Evolutionary conservation across 1,140 invertebrate genomes (phyloP).

Genomic region (Drosophila subpulchrella): DNA sequence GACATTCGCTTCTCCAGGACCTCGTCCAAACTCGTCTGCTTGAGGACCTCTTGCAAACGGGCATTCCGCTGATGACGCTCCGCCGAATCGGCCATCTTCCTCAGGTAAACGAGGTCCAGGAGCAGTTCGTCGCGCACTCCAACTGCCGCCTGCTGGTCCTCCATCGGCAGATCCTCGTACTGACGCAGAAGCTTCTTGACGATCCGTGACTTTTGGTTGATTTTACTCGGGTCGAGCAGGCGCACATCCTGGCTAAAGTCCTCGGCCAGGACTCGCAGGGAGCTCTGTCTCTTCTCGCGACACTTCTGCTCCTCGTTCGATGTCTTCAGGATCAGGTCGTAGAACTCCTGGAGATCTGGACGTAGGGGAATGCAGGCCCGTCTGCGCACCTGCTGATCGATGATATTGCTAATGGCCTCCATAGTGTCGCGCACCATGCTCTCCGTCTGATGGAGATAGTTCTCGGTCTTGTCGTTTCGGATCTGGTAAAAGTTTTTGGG

Average conservation of each 20-base stretch:
- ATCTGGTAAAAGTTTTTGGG: constrained; percentile 60
- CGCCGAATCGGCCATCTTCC: constrained; percentile 53
- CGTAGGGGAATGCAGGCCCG: constrained; percentile 62
- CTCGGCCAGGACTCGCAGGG: constrained; percentile 23
- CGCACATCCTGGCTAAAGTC: constrained; percentile 47
- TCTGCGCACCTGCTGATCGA: constrained; percentile 62
- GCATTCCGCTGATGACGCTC: constrained; percentile 33
- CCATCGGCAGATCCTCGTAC: constrained; percentile 62
- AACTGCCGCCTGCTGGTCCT: constrained; percentile 54
- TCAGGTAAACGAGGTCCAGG: constrained; percentile 55
- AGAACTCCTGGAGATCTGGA: constrained; percentile 68
- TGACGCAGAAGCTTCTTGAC: constrained; percentile 72
- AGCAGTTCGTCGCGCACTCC: constrained; percentile 63
- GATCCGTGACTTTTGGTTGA: constrained; percentile 60
- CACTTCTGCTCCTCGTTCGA: constrained; percentile 49
- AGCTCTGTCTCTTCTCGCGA: constrained; percentile 61
- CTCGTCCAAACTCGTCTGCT: neutral
- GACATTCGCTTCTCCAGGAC: neutral
- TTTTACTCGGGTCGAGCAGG: constrained; percentile 44
- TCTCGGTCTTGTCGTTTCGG: constrained; percentile 48
- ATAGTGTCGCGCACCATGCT: constrained; percentile 60
- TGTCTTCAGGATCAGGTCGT: constrained; percentile 59
- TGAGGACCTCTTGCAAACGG: constrained; percentile 38
- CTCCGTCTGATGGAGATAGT: constrained; percentile 49
- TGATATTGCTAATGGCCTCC: constrained; percentile 63